Base-by-base conservation (phyloP, 2,113 vertebrate genomes). In the Vimba vimba region DNA sequence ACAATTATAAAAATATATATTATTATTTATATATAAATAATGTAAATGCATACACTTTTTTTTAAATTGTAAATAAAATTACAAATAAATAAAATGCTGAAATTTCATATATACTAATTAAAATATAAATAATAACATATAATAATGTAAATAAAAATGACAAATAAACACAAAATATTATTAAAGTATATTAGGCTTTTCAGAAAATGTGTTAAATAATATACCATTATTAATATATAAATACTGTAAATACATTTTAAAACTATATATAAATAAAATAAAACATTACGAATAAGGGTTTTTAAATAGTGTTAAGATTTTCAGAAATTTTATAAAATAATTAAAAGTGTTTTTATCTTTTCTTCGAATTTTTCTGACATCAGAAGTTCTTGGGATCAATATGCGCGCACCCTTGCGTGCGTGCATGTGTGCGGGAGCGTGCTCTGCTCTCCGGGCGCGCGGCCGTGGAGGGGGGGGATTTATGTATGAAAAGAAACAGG, bases 401-500 rank as follows among this genome's bases (percentile, higher is more conserved):
- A n/a, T 43, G 73, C 25, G 55, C 60, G 73, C 30, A 47, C 62
- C 57, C 21, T 23, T 64, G 59, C 21, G 43, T n/a, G 10, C 13
- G 39, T n/a, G 25, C 27, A 57, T 13, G 12, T 39, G 45, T 6
- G 76, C 17, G 62, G 30, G 60, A 59, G 10, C 21, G 60, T 39
- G 75, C 17, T n/a, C n/a, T n/a, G n/a, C n/a, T 7, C n/a, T 7
- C 4, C 6, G 25, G 27, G 45, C 68, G 50, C 55, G 79, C 69
- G 69, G 12, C 43, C 79, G 79, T 21, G 7, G 30, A 74, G 86
- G 88, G 88, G 69, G 74, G 30, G 30, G 57, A n/a, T 69, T 30
- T 71, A 71, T 55, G 60, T 75, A 66, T 66, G 86, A 87, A 86
- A 59, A 87, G 88, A 89, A 83, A 85, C 86, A 86, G 88, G 88